Conservation (phyloP, 2,113 vertebrate species). For the Maylandia zebra region DNA sequence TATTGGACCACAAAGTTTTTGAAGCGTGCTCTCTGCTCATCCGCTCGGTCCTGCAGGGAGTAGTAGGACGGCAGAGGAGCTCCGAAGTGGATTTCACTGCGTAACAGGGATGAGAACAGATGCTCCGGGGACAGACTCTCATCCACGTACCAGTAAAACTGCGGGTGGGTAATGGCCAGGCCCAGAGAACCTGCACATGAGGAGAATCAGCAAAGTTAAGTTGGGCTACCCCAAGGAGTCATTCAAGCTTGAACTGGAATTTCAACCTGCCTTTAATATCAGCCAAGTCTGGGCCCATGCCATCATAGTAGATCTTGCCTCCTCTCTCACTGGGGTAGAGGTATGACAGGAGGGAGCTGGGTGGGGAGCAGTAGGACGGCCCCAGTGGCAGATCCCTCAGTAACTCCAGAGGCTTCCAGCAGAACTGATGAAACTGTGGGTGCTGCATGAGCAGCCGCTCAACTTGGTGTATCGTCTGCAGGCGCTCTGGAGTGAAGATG, state of each 20-base stretch:
- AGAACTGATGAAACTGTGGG: conserved; percentile 89
- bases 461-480: conserved; percentile 86
- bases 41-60: conserved; percentile 86
- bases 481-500: conserved; percentile 92
- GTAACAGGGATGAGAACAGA: conserved; percentile 85
- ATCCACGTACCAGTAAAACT: conserved; percentile 98
- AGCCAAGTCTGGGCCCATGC: conserved; percentile 92
- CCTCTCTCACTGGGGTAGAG: conserved; percentile 92
- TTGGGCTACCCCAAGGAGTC: neutral
- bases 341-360: conserved; percentile 92
- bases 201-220: neutral
- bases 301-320: conserved; percentile 95
- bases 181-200: conserved; percentile 80
- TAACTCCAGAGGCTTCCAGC: conserved; percentile 93
- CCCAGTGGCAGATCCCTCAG: conserved; percentile 87
- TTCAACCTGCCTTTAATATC: conserved; percentile 83
- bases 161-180: conserved; percentile 94
- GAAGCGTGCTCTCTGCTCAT: conserved; percentile 87
- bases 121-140: conserved; percentile 85
- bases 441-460: conserved; percentile 93
- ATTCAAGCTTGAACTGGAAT: neutral
- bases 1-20: conserved; percentile 92
- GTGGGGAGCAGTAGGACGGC: conserved; percentile 87
- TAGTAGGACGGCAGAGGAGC: conserved; percentile 88
- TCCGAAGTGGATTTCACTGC: conserved; percentile 93